phyloP scores from a whole-genome alignment of 2,888 invertebrate genomes.

The Cryptocheilus praepositus region DNA sequence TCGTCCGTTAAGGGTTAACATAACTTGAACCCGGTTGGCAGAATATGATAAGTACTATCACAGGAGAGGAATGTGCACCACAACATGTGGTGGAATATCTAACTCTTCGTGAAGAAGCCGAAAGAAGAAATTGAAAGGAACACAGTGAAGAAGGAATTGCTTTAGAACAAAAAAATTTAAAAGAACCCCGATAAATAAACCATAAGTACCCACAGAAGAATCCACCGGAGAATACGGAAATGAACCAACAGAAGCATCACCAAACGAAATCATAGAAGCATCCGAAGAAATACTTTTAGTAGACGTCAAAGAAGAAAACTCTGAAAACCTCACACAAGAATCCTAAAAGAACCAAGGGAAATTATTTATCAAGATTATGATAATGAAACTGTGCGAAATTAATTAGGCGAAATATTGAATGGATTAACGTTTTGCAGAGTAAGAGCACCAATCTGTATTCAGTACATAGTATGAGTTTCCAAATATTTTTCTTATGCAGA shows the following conservation, averaged over 20 bases:
- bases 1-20: too few species aligned
- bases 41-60: conserved; percentile 7
- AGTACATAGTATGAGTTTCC: conserved; percentile 1
- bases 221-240: too few species aligned
- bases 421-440: conserved; percentile 6
- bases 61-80: conserved; percentile 4
- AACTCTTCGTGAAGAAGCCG: conserved; percentile 4
- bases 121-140: background rate
- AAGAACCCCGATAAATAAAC: too few species aligned
- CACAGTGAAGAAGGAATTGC: background rate
- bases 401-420: conserved; percentile 7
- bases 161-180: background rate
- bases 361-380: conserved; percentile 6
- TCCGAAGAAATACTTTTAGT: too few species aligned
- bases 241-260: too few species aligned
- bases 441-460: conserved; percentile 11
- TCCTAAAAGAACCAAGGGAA: background rate
- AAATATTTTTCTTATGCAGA: conserved; percentile 15
- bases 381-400: conserved; percentile 9
- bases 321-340: too few species aligned
- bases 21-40: conserved; percentile 10
- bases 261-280: too few species aligned
- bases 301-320: too few species aligned
- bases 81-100: conserved; percentile 3
- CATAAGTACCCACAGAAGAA: too few species aligned